Conservation (phyloP, 2,797 vertebrate genomes). For the Alauda arvensis region DNA sequence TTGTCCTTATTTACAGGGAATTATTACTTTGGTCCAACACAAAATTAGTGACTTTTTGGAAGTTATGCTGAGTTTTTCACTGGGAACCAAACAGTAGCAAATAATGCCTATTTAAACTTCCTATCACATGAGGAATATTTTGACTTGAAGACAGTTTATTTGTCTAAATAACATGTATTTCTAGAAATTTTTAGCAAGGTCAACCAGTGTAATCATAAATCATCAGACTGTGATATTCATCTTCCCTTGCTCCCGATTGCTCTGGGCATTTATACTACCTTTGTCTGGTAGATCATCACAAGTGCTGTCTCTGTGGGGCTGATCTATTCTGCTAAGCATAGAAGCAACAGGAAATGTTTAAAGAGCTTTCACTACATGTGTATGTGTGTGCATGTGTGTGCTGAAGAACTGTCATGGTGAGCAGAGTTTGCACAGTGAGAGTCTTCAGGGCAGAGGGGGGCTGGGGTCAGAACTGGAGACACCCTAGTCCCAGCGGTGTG, state of each 20-base stretch:
- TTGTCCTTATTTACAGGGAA: neutral
- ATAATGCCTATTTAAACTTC: neutral
- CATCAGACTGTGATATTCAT: neutral
- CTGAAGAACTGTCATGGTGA: neutral
- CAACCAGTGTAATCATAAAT: neutral
- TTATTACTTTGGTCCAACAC: neutral
- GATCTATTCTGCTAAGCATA: neutral
- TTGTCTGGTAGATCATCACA: neutral
- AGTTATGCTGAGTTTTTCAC: neutral
- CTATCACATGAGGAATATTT: neutral
- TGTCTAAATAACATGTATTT: neutral
- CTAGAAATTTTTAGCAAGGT: neutral
- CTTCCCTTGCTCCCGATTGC: neutral
- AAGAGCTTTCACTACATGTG: neutral
- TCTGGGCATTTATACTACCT: neutral
- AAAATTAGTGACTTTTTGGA: neutral
- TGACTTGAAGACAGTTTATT: neutral
- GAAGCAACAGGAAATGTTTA: neutral
- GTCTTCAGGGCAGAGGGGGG: neutral
- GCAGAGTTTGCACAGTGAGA: neutral
- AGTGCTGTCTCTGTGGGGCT: neutral
- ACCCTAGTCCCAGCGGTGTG: neutral
- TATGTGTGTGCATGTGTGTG: neutral
- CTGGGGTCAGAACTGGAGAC: neutral
- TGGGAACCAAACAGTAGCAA: neutral